Evolutionary conservation across 2,888 invertebrate genomes (phyloP), one percentile per base, ranked within the genome.

Genomic region (Zygaena filipendulae): DNA sequence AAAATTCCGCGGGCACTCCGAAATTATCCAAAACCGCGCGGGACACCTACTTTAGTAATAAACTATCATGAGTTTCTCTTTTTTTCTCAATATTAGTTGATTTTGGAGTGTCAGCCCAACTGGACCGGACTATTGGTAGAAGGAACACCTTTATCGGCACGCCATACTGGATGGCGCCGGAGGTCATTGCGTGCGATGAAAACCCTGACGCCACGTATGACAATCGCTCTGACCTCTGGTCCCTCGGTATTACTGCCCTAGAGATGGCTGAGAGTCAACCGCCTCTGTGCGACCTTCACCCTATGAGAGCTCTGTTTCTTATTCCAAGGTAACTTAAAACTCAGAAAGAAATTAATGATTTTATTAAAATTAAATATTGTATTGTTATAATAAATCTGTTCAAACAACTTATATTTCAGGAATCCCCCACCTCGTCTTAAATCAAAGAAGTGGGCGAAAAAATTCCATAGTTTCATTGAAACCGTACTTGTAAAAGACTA

Each of bases 241-340:
- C 92, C 25, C 82, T 92, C 43, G 94, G 98, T 54, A 99, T 99
- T 58, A 99, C 98, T 33, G 96, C 98, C 27, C 84, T 99, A 40
- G 99, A 99, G 84, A 99, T 99, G 99, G 98, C 99, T 33, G 99
- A 99, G 82, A 96, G 96, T 53, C 97, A 97, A 77, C 98, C 98
- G 39, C 97, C 99, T 20, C 85, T 99, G 34, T 99, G 98, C 82
- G 98, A 99, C 83, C 87, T 99, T 69, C 99, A 99, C 84, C 99
- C 99, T 12, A 99, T 99, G 99, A 86, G 98, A 66, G 98, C 98
- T 43, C 85, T 98, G 45, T 99, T 98, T 80, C 87, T 99, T 52
- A 98, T 98, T 71, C 98, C 98, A 45, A 87, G 81, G 81, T 74
- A 44, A 13, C n/a, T n/a, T n/a, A n/a, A n/a, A n/a, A n/a, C n/a